Percentiles rank a stretch among this genome's conserved stretches.
phyloP scores from a whole-genome alignment of 2,113 vertebrate genomes.

The Mionectes macconnelli region DNA sequence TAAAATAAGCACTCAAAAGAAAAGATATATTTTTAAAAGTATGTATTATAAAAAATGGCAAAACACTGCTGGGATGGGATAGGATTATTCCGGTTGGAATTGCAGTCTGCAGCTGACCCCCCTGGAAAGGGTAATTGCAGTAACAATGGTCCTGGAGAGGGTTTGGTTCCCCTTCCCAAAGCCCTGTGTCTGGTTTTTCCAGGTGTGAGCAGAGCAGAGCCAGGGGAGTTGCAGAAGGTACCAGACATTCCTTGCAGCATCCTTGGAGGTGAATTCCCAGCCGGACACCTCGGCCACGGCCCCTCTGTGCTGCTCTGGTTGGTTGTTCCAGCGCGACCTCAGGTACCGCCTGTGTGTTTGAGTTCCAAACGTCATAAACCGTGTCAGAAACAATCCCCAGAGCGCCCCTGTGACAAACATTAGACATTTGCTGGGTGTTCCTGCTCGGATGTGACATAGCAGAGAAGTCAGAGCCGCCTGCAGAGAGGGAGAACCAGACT shows the following conservation, averaged over 20 bases:
- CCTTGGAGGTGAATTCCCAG: neutral
- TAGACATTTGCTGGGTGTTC: neutral
- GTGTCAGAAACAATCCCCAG: neutral
- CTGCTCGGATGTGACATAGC: neutral
- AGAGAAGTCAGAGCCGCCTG: neutral
- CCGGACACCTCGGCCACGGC: accelerated
- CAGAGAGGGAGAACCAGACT: neutral
- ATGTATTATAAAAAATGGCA: neutral
- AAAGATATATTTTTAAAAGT: neutral
- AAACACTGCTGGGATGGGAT: neutral
- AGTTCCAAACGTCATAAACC: neutral
- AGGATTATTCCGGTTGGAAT: neutral
- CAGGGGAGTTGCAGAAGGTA: neutral
- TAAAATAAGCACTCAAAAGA: neutral
- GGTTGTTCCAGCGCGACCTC: accelerated
- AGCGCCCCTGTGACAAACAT: neutral
- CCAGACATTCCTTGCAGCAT: accelerated
- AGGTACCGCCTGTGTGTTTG: neutral
- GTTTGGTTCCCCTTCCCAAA: neutral
- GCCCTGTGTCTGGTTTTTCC: neutral
- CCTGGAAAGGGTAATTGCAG: neutral
- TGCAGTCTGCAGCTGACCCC: accelerated
- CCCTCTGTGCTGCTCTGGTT: neutral
- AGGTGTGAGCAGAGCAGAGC: neutral
- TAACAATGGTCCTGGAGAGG: accelerated